These are phyloP conservation scores for Calcarius lapponicus DNA, from an alignment of 2,797 vertebrate genomes.

Conservation along the genomic window DNA sequence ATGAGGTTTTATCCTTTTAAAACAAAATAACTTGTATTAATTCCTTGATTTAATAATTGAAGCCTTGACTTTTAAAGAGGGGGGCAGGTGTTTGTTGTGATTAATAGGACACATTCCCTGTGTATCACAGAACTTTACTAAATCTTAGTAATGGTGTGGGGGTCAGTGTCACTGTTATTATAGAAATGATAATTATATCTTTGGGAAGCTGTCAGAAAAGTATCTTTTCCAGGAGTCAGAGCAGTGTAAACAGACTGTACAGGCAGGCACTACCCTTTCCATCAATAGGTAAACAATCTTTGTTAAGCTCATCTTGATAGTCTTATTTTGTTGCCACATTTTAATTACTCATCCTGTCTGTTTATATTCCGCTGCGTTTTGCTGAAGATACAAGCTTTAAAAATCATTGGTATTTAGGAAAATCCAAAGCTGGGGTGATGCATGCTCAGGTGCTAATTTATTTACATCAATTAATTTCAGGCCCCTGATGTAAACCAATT, in stretches of 20 bases:
- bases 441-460: constrained; percentile 94
- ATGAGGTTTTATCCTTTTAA: constrained; percentile 9
- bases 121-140: not conserved
- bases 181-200: constrained; percentile 46
- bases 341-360: constrained; percentile 74
- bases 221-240: constrained; percentile 44
- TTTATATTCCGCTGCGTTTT: constrained; percentile 71
- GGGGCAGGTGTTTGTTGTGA: not conserved
- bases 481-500: constrained; percentile 95
- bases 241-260: constrained; percentile 35
- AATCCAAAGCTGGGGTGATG: constrained; percentile 78
- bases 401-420: constrained; percentile 76
- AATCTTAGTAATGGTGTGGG: constrained; percentile 11
- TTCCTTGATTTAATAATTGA: constrained; percentile 15
- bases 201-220: constrained; percentile 37
- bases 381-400: constrained; percentile 72
- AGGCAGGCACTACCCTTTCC: constrained; percentile 39
- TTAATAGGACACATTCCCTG: not conserved
- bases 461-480: constrained; percentile 96
- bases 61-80: not conserved
- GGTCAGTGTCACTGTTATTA: constrained; percentile 42
- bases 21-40: constrained; percentile 33
- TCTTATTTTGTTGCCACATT: constrained; percentile 72
- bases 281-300: constrained; percentile 61
- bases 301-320: constrained; percentile 66